phyloP scores from a whole-genome alignment of 2,888 invertebrate species.

The Rapana venosa region DNA sequence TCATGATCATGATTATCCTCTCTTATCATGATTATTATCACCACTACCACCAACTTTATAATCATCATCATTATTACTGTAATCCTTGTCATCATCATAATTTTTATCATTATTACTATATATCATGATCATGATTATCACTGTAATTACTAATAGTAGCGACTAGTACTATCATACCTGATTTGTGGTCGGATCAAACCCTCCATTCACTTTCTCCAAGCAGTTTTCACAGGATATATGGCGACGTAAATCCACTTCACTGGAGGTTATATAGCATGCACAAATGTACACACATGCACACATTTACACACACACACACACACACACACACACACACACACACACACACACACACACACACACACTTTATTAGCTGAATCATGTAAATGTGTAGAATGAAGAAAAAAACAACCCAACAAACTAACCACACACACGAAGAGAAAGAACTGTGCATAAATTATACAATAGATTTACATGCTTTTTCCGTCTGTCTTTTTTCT shows the following conservation, averaged over 20 bases:
- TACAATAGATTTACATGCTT: too few relatives aligned
- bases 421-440: too few relatives aligned
- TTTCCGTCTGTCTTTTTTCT: too few relatives aligned
- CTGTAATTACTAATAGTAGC: too few relatives aligned
- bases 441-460: too few relatives aligned
- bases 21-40: too few relatives aligned
- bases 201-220: conserved; percentile 89
- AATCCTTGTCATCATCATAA: too few relatives aligned
- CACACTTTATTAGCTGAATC: neutral
- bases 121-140: too few relatives aligned
- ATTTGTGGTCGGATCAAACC: conserved; percentile 91
- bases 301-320: conserved; percentile 20
- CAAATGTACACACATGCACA: neutral
- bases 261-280: conserved; percentile 76
- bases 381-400: neutral
- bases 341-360: neutral
- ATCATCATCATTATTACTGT: too few relatives aligned
- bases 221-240: conserved; percentile 96
- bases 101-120: too few relatives aligned
- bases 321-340: neutral
- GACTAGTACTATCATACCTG: conserved; percentile 81
- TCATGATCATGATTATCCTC: too few relatives aligned
- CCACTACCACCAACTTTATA: too few relatives aligned
- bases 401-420: neutral
- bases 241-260: conserved; percentile 89